Evolutionary conservation across 1,140 invertebrate species (phyloP), one percentile per base, ranked within the genome.

Genomic region (Pemphigus obesinymphae): DNA sequence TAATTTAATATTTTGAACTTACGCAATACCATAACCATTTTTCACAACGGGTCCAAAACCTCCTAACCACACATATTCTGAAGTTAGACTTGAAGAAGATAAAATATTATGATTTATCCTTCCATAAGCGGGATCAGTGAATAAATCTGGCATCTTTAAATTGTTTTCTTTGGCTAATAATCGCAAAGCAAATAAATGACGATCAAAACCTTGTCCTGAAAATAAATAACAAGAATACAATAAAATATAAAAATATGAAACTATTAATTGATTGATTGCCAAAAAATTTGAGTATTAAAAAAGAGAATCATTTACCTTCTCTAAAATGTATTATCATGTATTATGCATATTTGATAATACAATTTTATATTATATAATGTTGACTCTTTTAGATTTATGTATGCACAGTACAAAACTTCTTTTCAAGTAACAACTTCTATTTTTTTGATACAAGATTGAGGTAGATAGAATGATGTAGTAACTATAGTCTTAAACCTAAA

Each of bases 31-130:
- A 88, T 93, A 94, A 0, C 97, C 97, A 90, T 99, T 92, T 31
- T 89, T 87, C 3, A 95, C 91, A 20, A 98, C 96, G 10, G 97
- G 96, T 3, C 95, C 97, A 90, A 99, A 99, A 8, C 95, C 96
- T 31, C 97, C 97, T 50, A 93, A 91, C 82, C 91, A 86, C n/a
- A 99, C 92, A 83, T 91, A 91, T n/a, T 95, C 92, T 83, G 96
- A 96, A 3, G 92, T 92, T 20, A 99, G 87, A 7, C 97, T 99
- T 29, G 97, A 98, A 0, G 97, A 98, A 58, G 97, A 98, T n/a
- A 99, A 86, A 82, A 97, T 93, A 85, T 95, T 97, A 83, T 96
- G 90, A 88, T 97, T 97, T 61, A 99, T 91, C 83, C 88, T 88
- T 40, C 89, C 87, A 86, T 97, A 99, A 50, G 93, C 92, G 73